A percentile compares a stretch with the other conserved stretches of the same genome.
Conservation (phyloP, 2,888 invertebrate genomes). For the Orthosia gracilis region DNA sequence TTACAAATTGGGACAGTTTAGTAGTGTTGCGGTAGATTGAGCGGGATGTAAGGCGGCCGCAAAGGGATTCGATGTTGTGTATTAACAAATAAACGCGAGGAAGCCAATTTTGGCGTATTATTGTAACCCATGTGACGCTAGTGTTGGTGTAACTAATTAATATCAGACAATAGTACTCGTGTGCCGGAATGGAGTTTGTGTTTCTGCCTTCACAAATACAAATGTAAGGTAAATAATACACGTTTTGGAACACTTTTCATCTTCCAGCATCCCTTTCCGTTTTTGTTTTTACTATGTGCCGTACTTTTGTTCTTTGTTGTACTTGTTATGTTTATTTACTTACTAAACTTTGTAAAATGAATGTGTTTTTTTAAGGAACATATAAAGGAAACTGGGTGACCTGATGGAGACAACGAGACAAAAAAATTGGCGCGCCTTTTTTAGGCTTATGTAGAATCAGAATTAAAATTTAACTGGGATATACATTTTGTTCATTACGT, state of each 20-base stretch:
- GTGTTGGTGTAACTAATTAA: conserved; percentile 82
- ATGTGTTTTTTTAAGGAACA: conserved; percentile 20
- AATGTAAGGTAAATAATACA: conserved; percentile 73
- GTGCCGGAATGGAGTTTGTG: conserved; percentile 81
- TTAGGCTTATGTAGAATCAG: no score
- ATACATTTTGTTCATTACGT: no score
- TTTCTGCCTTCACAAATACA: conserved; percentile 63
- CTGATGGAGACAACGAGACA: neutral
- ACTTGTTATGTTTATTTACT: conserved; percentile 35
- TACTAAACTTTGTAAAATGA: conserved; percentile 40
- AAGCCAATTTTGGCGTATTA: conserved; percentile 69
- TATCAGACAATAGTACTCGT: conserved; percentile 75
- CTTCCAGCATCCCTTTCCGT: conserved; percentile 32
- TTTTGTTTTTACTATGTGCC: conserved; percentile 42
- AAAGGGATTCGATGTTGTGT: conserved; percentile 69
- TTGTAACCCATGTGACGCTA: conserved; percentile 77
- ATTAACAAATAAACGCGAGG: conserved; percentile 68
- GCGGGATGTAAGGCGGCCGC: conserved; percentile 70
- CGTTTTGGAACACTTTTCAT: conserved; percentile 40
- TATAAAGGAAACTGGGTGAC: neutral
- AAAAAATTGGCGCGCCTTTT: conserved; percentile 1
- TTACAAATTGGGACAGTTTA: conserved; percentile 75
- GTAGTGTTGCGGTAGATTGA: conserved; percentile 76
- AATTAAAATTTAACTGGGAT: neutral
- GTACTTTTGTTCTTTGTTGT: conserved; percentile 50